phyloP scores from a whole-genome alignment of 2,888 invertebrate species.

The Epistrophella euchroma region DNA sequence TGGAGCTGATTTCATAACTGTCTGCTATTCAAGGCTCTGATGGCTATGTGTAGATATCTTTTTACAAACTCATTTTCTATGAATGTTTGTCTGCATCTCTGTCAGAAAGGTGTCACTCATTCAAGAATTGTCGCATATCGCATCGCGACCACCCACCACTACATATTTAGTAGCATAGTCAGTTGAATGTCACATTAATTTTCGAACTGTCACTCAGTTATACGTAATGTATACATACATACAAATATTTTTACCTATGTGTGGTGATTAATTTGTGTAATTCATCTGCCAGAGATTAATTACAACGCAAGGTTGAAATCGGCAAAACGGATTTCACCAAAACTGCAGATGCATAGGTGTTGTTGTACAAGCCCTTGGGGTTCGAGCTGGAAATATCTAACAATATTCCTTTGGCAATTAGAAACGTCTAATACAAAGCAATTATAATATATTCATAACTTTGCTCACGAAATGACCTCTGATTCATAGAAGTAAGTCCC shows the following conservation, averaged over 20 bases:
- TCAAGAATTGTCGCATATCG: constrained; percentile 29
- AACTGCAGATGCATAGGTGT: neutral
- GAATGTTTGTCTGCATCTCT: constrained; percentile 42
- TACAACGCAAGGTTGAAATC: constrained; percentile 12
- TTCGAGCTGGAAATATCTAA: neutral
- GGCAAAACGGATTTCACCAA: neutral
- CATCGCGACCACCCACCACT: constrained; percentile 25
- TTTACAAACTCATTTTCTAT: neutral
- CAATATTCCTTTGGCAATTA: neutral
- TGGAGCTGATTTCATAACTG: constrained; percentile 1
- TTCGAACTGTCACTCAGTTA: constrained; percentile 35
- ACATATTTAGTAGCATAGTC: neutral
- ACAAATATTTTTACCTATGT: neutral
- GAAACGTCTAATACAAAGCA: neutral
- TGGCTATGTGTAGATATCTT: neutral
- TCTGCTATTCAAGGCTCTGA: constrained; percentile 27
- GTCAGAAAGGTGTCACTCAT: constrained; percentile 56
- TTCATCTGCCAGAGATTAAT: neutral
- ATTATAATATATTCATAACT: constrained; percentile 56
- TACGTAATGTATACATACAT: neutral
- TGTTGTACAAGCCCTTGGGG: neutral
- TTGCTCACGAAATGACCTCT: constrained; percentile 49
- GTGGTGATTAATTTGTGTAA: neutral
- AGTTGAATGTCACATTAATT: constrained; percentile 53
- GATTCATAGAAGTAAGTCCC: constrained; percentile 2